phyloP scores from a whole-genome alignment of 2,113 vertebrate species.

The Otus sunia region DNA sequence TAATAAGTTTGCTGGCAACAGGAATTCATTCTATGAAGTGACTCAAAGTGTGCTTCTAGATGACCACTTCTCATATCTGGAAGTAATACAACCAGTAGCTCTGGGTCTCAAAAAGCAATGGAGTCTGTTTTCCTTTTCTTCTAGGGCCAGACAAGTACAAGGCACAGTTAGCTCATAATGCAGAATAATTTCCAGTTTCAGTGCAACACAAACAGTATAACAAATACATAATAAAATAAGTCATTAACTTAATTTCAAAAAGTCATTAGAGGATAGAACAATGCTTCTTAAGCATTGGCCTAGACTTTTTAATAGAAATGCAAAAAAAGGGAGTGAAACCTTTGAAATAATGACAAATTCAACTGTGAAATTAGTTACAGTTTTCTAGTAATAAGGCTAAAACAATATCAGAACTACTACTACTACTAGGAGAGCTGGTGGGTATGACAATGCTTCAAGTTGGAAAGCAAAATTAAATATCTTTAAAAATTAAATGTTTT shows the following conservation, averaged over 20 bases:
- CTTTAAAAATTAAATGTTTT: not conserved
- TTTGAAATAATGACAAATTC: not conserved
- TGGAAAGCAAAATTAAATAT: not conserved
- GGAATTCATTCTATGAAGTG: slow-evolving; percentile 18
- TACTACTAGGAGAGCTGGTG: not conserved
- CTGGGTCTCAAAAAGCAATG: not conserved
- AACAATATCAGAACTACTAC: not conserved
- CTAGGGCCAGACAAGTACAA: not conserved
- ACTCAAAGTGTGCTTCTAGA: not conserved
- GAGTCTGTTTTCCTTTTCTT: not conserved
- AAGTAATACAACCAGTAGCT: not conserved
- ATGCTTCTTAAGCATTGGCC: not conserved
- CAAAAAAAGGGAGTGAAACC: not conserved
- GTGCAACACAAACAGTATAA: not conserved
- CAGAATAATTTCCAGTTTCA: not conserved
- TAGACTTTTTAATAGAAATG: not conserved
- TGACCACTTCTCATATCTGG: not conserved
- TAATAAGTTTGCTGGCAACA: slow-evolving; percentile 16
- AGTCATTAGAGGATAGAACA: not conserved
- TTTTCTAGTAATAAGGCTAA: slow-evolving; percentile 31
- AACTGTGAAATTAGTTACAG: not conserved
- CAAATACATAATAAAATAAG: not conserved
- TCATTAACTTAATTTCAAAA: slow-evolving; percentile 13
- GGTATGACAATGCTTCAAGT: not conserved
- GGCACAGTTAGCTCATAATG: not conserved